Evolutionary conservation across 2,888 invertebrate species (phyloP).

Genomic region (Gonocerus acuteangulatus): DNA sequence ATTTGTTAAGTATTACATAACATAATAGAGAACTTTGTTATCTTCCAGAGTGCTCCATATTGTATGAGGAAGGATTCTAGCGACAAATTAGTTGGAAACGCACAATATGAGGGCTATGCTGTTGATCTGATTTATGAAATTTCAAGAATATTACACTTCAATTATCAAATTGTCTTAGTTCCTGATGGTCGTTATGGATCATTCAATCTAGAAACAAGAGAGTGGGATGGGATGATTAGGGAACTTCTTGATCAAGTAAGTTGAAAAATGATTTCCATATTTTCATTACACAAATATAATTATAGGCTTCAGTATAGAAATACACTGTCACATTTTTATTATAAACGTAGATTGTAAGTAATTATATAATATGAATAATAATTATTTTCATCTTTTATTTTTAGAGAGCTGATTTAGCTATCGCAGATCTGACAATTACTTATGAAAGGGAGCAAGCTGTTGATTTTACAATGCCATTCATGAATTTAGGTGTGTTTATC

Average conservation of each 20-base stretch:
- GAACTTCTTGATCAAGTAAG: conserved; percentile 68
- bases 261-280: too few relatives aligned
- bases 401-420: conserved; percentile 83
- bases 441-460: conserved; percentile 88
- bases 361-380: too few relatives aligned
- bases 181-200: conserved; percentile 81
- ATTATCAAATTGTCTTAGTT: conserved; percentile 76
- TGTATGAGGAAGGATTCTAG: conserved; percentile 87
- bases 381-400: too few relatives aligned
- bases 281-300: too few relatives aligned
- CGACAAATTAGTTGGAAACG: conserved; percentile 76
- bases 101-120: conserved; percentile 89
- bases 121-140: conserved; percentile 91
- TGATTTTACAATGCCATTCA: conserved; percentile 98
- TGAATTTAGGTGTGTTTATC: conserved; percentile 77
- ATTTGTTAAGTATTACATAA: too few relatives aligned
- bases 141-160: conserved; percentile 75
- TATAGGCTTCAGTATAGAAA: too few relatives aligned
- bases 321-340: too few relatives aligned
- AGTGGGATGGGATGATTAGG: conserved; percentile 88
- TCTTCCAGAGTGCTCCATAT: conserved; percentile 86
- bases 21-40: too few relatives aligned
- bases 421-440: conserved; percentile 95
- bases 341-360: too few relatives aligned
- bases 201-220: conserved; percentile 69